A percentile compares a stretch with the other conserved stretches of the same genome.
Evolutionary conservation across 2,797 vertebrate species (phyloP).

Genomic region (Coregonus sp.): DNA sequence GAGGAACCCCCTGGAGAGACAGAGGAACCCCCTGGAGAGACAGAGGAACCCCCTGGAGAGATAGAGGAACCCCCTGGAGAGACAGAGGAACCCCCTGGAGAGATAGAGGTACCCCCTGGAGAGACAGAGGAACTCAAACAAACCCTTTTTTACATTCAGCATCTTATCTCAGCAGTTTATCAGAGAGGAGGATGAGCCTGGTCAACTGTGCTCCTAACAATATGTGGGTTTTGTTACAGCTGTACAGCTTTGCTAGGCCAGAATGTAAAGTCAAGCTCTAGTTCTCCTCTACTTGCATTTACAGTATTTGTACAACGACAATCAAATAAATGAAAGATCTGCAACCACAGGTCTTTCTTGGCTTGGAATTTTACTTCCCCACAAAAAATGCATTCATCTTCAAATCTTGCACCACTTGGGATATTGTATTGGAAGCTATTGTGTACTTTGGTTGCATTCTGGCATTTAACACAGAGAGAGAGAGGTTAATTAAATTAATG

Average conservation of each 20-base stretch:
- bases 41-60: too few species aligned
- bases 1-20: too few species aligned
- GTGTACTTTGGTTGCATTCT: conserved; percentile 48
- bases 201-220: neutral
- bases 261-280: neutral
- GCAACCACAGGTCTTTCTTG: conserved; percentile 32
- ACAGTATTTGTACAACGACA: conserved; percentile 33
- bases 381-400: conserved; percentile 24
- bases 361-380: conserved; percentile 36
- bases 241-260: conserved; percentile 23
- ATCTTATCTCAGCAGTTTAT: conserved; percentile 37
- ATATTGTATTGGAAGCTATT: conserved; percentile 36
- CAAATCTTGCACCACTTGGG: conserved; percentile 18
- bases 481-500: conserved; percentile 67
- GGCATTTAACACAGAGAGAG: conserved; percentile 46
- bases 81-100: too few species aligned
- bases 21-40: too few species aligned
- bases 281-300: conserved; percentile 19
- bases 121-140: conserved; percentile 20
- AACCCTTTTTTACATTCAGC: conserved; percentile 40
- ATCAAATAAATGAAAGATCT: conserved; percentile 47
- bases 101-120: too few species aligned
- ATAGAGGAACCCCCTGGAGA: too few species aligned
- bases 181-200: conserved; percentile 28
- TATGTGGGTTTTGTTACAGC: conserved; percentile 34